Evolutionary conservation across 1,140 invertebrate genomes (phyloP), one percentile per base, ranked within the genome.

Genomic region (Ganaspis sp.): DNA sequence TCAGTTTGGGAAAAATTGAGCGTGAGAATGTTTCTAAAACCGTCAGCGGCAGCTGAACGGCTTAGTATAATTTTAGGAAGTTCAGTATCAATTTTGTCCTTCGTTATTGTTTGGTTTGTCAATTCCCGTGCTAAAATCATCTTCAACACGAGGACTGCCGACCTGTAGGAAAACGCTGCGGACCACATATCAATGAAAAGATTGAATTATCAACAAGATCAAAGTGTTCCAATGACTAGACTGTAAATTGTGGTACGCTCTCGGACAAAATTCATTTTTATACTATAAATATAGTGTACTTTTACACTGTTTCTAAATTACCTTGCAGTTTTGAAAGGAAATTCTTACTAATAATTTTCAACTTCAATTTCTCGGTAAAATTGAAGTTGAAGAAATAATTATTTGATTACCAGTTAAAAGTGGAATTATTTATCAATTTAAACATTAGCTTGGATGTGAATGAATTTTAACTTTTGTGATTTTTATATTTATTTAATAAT

Each of bases 21-120:
- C 74, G 93, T 96, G 26, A 92, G 96, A 75, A 94, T 98, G 89
- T 98, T 98, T 87, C 90, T 98, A 6, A 93, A 95, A 83, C 96
- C 97, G 70, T 93, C 95, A 40, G 91, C 92, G 64, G 89, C 90
- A 49, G 94, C 95, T 70, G 95, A 97, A 91, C 90, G 92, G 12
- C 83, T 93, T 8, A 95, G 94, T 9, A 91, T 96, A 15, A 90
- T 92, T 15, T 84, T 94, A 15, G 96, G 96, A 45, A 89, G 93
- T 17, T 81, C 92, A 9, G 92, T 94, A 49, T 92, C 95, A 71
- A 80, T 93, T 11, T 73, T 94, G 12, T 95, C 95, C 0, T 94
- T 96, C 64, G 73, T 94, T 37, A 42, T 95, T 29, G 94, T 96
- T 9, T 95, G 93, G 91, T 95, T 95, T 84, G 91, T 96, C 17